Conservation (phyloP, 2,888 invertebrate species). For the Metalampra italica region DNA sequence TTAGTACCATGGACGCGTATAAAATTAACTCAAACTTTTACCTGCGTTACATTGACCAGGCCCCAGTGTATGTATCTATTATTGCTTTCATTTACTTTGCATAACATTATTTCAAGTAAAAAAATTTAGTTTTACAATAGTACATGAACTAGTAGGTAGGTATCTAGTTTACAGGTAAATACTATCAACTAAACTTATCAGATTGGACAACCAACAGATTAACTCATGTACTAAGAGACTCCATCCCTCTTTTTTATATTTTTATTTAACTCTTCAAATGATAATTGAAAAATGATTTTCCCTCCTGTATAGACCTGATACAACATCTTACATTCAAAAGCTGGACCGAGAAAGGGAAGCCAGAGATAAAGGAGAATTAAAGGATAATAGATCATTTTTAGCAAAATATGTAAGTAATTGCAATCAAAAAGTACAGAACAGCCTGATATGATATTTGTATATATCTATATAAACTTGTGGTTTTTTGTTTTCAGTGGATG, state of each 20-base stretch:
- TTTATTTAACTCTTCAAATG: too few relatives aligned
- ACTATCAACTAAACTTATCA: too few relatives aligned
- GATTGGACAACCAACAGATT: too few relatives aligned
- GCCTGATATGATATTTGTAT: background rate
- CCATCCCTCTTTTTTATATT: too few relatives aligned
- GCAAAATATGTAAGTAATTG: constrained; percentile 95
- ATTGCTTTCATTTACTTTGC: background rate
- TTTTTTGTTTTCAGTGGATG: constrained; percentile 92
- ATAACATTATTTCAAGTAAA: too few relatives aligned
- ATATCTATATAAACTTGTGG: background rate
- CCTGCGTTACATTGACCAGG: constrained; percentile 88
- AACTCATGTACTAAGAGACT: too few relatives aligned
- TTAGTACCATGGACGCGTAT: constrained; percentile 27
- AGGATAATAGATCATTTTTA: constrained; percentile 96
- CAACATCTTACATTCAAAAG: constrained; percentile 96
- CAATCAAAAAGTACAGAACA: background rate
- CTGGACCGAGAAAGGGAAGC: constrained; percentile 94
- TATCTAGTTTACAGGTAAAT: too few relatives aligned
- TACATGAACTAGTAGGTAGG: too few relatives aligned
- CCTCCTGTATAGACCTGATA: constrained; percentile 85
- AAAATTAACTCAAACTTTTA: constrained; percentile 87
- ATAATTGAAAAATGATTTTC: too few relatives aligned
- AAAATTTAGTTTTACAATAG: too few relatives aligned
- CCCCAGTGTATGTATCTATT: constrained; percentile 83
- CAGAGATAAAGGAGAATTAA: constrained; percentile 91